A percentile compares a stretch with the other conserved stretches of the same genome.
phyloP scores from a whole-genome alignment of 2,113 vertebrate genomes.

The Himantopus leucocephalus region DNA sequence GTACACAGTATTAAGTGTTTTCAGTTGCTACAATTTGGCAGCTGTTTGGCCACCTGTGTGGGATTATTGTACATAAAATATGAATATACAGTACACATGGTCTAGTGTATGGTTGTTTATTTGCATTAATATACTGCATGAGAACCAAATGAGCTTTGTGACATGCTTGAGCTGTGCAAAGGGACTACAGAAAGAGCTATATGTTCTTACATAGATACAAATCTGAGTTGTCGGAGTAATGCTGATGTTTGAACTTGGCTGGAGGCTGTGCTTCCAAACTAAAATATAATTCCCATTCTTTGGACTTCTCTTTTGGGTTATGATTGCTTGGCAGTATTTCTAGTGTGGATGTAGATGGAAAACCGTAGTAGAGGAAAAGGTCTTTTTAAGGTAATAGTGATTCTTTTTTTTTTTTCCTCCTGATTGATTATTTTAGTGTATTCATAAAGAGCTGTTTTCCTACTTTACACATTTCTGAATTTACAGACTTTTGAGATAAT shows the following conservation, averaged over 20 bases:
- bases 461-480: neutral
- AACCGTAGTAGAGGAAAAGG: neutral
- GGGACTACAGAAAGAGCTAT: accelerated
- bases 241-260: neutral
- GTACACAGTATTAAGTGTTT: neutral
- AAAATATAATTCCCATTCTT: neutral
- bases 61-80: neutral
- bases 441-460: neutral
- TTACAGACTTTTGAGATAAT: neutral
- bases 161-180: neutral
- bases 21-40: neutral
- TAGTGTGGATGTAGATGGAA: neutral
- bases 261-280: neutral
- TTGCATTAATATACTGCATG: neutral
- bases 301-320: neutral
- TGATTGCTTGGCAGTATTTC: neutral
- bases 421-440: neutral
- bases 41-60: neutral
- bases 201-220: accelerated
- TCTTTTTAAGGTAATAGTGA: neutral
- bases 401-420: neutral
- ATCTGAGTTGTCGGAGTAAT: neutral
- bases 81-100: neutral
- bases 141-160: neutral
- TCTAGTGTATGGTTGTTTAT: neutral